Conservation (phyloP, 64 coral and sea anemone genomes). For the Stichodactyla helianthus region DNA sequence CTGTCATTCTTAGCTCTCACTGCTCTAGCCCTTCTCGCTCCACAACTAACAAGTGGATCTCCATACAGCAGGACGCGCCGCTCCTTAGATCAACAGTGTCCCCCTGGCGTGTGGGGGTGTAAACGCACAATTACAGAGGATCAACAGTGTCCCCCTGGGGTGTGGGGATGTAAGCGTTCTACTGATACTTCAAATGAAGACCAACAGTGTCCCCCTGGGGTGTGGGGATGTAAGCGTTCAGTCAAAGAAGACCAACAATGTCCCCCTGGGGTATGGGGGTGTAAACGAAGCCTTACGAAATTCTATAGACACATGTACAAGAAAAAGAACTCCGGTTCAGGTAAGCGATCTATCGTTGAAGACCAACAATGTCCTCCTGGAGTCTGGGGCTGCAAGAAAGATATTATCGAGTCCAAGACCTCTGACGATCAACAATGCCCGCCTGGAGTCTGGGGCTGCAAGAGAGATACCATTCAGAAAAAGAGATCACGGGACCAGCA, state of each 20-base stretch:
- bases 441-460: slow-evolving; percentile 39
- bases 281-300: slow-evolving; percentile 27
- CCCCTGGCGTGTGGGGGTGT: slow-evolving; percentile 52
- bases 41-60: slow-evolving; percentile 5
- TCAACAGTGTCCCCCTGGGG: slow-evolving; percentile 37
- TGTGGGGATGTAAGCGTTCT: slow-evolving; percentile 52
- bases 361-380: slow-evolving; percentile 34
- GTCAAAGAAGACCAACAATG: slow-evolving; percentile 19
- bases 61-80: slow-evolving; percentile 24
- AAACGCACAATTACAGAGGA: slow-evolving; percentile 38
- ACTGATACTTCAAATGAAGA: not conserved
- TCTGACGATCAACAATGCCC: slow-evolving; percentile 5
- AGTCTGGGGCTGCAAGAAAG: slow-evolving; percentile 39
- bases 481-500: not conserved
- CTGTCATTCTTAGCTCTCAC: not conserved
- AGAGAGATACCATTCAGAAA: slow-evolving; percentile 23
- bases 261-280: slow-evolving; percentile 52
- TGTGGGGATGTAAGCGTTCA: slow-evolving; percentile 43
- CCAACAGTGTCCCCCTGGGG: slow-evolving; percentile 35
- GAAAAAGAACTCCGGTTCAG: not conserved
- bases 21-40: not conserved
- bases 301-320: slow-evolving; percentile 15
- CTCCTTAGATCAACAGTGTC: slow-evolving; percentile 36
- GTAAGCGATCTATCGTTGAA: not conserved
- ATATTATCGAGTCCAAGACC: not conserved